These are phyloP conservation scores for Dendrocincla fuliginosa DNA, from an alignment of 2,797 vertebrate species.

Conservation along the genomic window DNA sequence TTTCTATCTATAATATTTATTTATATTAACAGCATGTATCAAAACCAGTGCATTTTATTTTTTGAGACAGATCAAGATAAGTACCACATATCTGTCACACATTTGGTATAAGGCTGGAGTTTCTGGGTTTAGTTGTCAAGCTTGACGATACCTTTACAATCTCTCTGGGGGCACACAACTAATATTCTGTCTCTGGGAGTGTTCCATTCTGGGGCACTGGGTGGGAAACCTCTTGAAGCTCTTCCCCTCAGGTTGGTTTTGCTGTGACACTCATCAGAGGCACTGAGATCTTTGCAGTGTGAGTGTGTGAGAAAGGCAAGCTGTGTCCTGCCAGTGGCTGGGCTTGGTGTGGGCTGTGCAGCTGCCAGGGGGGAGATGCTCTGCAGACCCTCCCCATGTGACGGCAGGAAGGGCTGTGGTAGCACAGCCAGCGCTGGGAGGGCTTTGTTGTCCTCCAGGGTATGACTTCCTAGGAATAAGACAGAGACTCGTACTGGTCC, in stretches of 20 bases:
- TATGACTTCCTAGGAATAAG: neutral
- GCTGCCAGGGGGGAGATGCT: neutral
- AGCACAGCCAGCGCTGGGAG: rapidly evolving
- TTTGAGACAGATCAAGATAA: neutral
- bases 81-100: neutral
- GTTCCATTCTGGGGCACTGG: neutral
- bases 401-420: neutral
- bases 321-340: neutral
- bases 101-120: neutral
- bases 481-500: neutral
- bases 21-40: neutral
- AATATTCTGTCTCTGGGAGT: neutral
- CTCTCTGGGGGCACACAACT: neutral
- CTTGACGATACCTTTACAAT: neutral
- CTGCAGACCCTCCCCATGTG: rapidly evolving
- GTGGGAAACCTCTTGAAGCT: neutral
- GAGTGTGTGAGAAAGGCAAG: neutral
- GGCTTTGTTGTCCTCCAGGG: neutral
- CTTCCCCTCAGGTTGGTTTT: neutral
- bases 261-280: rapidly evolving
- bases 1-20: neutral
- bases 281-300: neutral
- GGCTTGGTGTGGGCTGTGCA: neutral
- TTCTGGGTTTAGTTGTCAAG: neutral
- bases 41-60: neutral